Evolutionary conservation across 2,888 invertebrate genomes (phyloP).

Genomic region (Saturnia japonica): DNA sequence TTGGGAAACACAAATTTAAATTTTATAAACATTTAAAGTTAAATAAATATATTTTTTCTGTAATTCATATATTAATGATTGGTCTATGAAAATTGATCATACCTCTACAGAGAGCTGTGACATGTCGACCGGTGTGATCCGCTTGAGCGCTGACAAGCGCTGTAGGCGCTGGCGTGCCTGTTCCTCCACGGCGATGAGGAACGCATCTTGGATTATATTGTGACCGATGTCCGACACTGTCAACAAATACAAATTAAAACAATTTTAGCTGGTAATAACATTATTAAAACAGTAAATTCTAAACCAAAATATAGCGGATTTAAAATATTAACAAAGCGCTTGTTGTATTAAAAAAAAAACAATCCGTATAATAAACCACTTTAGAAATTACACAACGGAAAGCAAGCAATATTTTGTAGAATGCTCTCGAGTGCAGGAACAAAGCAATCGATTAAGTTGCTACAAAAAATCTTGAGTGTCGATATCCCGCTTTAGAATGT

Average conservation of each 20-base stretch:
- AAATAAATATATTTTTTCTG: no score
- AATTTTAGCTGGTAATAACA: no score
- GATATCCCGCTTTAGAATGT: background rate
- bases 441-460: background rate
- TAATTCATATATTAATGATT: no score
- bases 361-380: background rate
- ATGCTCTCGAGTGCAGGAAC: conserved; percentile 3
- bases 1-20: no score
- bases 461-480: conserved; percentile 2
- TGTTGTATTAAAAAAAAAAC: background rate
- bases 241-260: background rate
- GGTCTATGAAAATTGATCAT: no score
- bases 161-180: conserved; percentile 96
- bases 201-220: conserved; percentile 96
- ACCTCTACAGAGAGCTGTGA: conserved; percentile 94
- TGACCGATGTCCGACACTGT: conserved; percentile 93
- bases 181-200: conserved; percentile 98
- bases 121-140: conserved; percentile 96
- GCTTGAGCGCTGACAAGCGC: conserved; percentile 94
- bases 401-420: background rate
- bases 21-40: no score
- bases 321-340: background rate
- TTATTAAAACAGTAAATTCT: background rate
- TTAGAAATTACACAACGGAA: background rate
- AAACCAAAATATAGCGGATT: background rate